Base-by-base conservation (phyloP, 2,888 invertebrate genomes). In the Phytoseiulus persimilis region DNA sequence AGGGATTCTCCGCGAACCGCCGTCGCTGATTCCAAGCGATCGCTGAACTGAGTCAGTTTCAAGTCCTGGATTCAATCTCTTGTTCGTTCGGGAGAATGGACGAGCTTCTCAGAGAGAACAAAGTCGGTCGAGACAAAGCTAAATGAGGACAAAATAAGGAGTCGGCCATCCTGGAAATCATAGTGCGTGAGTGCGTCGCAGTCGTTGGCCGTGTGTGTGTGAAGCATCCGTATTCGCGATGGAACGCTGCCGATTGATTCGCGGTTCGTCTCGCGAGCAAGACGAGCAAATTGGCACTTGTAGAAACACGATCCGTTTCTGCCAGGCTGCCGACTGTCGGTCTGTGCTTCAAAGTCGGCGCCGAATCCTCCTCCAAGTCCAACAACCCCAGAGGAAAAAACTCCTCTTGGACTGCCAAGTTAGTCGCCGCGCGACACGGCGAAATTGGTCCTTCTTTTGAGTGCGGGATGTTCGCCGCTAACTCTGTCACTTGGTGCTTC, bases 211-310 rank as follows among this genome's bases (percentile, higher is more conserved):
- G n/a, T n/a, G 28, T 14, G 28, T 28, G 65, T 65, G 65, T 65
- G 65, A 65, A 1, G 65, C 65, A 65, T 65, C 65, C 65, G 65
- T 28, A 65, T 65, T 28, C 65, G 65, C 65, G 65, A 65, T 65
- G 28, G 65, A 65, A 65, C 39, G 39, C 39, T 39, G 39, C 3
- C 39, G 65, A 65, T 65, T 65, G 65, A 65, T 65, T 28, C 65
- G 28, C 23, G 65, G 65, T 65, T 18, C 28, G 65, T 65, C 65
- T 28, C 28, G 65, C 14, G 28, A 65, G 65, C 65, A 65, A 65
- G 65, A 65, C 65, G 65, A 65, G 65, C 65, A 65, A 65, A 65
- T 65, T 65, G 65, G 65, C 65, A 65, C 65, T 65, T 65, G 65
- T 65, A 28, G 18, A 65, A 65, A 65, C 65, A 65, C 28, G 65